Conservation (phyloP, 2,888 invertebrate genomes). For the Bruchidius siliquastri region DNA sequence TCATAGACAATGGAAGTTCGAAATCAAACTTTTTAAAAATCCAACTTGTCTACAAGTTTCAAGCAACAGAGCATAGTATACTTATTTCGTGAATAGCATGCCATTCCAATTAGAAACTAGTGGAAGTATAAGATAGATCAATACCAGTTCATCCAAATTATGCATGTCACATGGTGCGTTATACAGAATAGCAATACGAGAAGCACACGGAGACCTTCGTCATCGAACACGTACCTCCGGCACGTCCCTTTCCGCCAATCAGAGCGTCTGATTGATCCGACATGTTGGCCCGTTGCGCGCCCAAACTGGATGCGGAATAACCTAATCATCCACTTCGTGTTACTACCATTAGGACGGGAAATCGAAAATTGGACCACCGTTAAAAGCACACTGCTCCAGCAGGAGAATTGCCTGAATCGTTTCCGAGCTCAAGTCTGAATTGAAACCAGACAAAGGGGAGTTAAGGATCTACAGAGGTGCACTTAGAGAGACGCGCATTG, state of each 20-base stretch:
- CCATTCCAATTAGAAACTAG: no score
- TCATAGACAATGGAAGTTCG: no score
- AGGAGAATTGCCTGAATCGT: neutral
- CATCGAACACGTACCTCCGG: neutral
- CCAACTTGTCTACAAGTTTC: no score
- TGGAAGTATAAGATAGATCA: no score
- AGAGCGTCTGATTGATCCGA: neutral
- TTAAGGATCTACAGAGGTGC: neutral
- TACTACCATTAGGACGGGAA: neutral
- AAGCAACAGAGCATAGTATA: no score
- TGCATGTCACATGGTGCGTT: neutral
- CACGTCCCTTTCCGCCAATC: neutral
- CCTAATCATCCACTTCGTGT: neutral
- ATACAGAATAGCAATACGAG: neutral
- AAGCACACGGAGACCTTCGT: neutral
- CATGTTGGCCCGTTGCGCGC: neutral
- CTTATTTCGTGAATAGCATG: no score
- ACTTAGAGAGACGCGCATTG: neutral
- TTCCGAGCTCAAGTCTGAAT: neutral
- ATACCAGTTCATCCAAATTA: no score
- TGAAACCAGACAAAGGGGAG: neutral
- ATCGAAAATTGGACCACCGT: neutral
- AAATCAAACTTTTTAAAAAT: no score
- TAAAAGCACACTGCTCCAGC: neutral
- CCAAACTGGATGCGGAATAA: neutral